A percentile compares a stretch with the other conserved stretches of the same genome.
These are phyloP conservation scores for Halcyon smyrnensis DNA, from an alignment of 2,797 vertebrate species.

Conservation along the genomic window DNA sequence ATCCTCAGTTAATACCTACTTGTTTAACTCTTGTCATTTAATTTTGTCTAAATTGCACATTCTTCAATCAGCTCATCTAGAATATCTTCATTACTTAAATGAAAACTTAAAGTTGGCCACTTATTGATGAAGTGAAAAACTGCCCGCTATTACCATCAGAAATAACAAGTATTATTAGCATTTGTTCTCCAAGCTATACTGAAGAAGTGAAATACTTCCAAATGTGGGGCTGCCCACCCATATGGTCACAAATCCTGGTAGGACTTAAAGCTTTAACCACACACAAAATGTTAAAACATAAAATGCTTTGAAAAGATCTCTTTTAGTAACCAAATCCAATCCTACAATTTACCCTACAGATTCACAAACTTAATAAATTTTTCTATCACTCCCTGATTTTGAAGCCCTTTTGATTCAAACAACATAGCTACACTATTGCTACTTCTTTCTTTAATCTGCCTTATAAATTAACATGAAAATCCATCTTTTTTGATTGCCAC, in stretches of 20 bases:
- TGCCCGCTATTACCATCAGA: constrained; percentile 17
- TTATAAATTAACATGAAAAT: background rate
- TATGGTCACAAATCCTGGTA: constrained; percentile 37
- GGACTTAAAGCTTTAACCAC: background rate
- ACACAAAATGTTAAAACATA: background rate
- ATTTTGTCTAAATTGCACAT: background rate
- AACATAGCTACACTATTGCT: background rate
- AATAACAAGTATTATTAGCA: constrained; percentile 3
- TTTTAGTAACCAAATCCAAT: constrained; percentile 1
- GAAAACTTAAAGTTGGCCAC: background rate
- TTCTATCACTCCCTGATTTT: background rate
- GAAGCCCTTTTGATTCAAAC: background rate
- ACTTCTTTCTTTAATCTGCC: background rate
- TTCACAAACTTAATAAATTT: background rate
- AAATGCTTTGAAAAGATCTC: background rate
- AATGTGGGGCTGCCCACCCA: constrained; percentile 21
- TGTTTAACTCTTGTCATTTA: background rate
- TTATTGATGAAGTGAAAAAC: background rate
- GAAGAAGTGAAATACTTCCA: constrained; percentile 19
- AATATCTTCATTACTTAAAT: constrained; percentile 7
- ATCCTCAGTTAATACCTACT: background rate
- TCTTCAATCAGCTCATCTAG: background rate
- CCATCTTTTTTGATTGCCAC: background rate
- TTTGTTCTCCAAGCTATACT: constrained; percentile 25
- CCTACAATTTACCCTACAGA: background rate